A percentile compares a stretch with the other conserved stretches of the same genome.
Conservation (phyloP, 1,140 invertebrate genomes). For the Sarcophaga bullata region DNA sequence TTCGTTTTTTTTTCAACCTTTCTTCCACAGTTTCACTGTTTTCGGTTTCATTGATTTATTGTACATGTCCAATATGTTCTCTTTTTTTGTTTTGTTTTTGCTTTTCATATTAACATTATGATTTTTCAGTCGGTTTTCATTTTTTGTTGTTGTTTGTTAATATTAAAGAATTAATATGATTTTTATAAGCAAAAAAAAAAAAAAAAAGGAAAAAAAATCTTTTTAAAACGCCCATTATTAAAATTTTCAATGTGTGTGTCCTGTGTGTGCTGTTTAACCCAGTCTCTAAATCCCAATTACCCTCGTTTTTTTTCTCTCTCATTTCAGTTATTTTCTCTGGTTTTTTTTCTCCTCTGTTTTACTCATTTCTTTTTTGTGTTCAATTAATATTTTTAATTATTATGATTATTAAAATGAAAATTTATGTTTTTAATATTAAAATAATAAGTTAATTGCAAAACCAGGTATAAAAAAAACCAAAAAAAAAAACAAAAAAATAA, state of each 20-base stretch:
- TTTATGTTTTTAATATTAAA: slow-evolving; percentile 22
- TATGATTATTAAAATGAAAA: slow-evolving; percentile 28
- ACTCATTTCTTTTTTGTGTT: neutral
- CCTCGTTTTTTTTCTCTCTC: slow-evolving; percentile 5
- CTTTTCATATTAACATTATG: slow-evolving; percentile 1
- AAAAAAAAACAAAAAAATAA: neutral
- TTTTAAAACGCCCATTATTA: neutral
- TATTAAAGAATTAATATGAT: neutral
- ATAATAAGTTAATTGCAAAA: slow-evolving; percentile 11
- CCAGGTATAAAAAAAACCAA: neutral
- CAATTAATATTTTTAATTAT: slow-evolving; percentile 23
- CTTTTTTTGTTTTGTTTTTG: neutral
- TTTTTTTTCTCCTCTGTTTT: neutral
- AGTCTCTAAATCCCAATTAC: slow-evolving; percentile 42
- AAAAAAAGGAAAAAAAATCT: neutral
- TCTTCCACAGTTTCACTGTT: neutral
- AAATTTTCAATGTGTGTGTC: slow-evolving; percentile 47
- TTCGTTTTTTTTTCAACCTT: slow-evolving; percentile 13
- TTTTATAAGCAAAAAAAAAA: slow-evolving; percentile 16
- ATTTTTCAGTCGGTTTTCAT: neutral
- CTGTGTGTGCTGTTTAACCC: slow-evolving; percentile 50
- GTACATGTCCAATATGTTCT: slow-evolving; percentile 5
- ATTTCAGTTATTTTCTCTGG: slow-evolving; percentile 13
- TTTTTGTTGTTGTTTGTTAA: neutral
- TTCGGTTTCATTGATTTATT: slow-evolving; percentile 6